phyloP scores from a whole-genome alignment of 2,888 invertebrate genomes.

The Folsomia manolachei region DNA sequence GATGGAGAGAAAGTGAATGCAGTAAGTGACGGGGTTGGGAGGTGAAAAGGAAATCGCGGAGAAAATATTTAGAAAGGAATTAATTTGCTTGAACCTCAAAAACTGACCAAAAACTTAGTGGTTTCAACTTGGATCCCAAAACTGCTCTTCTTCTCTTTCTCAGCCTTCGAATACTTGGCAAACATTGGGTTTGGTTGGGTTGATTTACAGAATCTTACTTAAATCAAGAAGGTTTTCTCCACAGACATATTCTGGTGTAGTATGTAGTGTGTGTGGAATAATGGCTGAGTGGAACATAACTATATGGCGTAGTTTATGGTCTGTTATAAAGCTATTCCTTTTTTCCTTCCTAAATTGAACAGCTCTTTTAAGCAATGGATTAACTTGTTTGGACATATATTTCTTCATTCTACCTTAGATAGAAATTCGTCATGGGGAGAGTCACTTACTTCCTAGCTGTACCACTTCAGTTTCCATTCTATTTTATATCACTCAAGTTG shows the following conservation, averaged over 20 bases:
- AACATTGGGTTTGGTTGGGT: too few relatives aligned
- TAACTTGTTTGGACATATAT: neutral
- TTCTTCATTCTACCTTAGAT: too few relatives aligned
- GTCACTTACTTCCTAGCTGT: too few relatives aligned
- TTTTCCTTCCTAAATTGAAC: neutral
- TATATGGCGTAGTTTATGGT: too few relatives aligned
- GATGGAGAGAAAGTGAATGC: too few relatives aligned
- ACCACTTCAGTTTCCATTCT: too few relatives aligned
- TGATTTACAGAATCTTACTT: constrained; percentile 1
- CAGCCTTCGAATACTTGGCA: neutral
- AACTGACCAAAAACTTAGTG: neutral
- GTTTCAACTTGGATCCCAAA: neutral
- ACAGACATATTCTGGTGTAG: neutral
- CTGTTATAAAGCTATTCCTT: neutral
- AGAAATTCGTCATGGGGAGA: too few relatives aligned
- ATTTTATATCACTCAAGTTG: too few relatives aligned
- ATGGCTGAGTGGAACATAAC: too few relatives aligned
- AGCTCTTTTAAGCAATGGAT: neutral
- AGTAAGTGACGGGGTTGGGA: too few relatives aligned
- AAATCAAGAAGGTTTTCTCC: neutral
- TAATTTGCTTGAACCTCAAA: neutral
- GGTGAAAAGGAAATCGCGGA: neutral
- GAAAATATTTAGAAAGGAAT: constrained; percentile 7
- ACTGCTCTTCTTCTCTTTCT: neutral
- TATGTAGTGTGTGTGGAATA: too few relatives aligned